Percentiles rank a stretch among this genome's conserved stretches.
Conservation (phyloP, 2,888 invertebrate genomes). For the Drosophila falleni region DNA sequence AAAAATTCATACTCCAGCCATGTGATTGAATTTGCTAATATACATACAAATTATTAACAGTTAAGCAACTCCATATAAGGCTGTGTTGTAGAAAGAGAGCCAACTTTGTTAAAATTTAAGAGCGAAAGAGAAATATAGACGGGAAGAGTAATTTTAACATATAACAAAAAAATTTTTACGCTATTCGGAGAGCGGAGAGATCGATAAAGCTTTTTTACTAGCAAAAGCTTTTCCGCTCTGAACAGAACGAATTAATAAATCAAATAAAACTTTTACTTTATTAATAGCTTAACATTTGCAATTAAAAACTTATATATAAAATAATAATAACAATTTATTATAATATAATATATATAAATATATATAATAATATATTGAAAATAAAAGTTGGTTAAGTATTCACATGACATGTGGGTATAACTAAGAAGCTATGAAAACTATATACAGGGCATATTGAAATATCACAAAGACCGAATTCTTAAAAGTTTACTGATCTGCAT, state of each 20-base stretch:
- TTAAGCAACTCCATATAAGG: constrained; percentile 7
- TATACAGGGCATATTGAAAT: neutral
- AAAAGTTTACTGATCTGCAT: constrained; percentile 68
- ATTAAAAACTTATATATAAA: neutral
- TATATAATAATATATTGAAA: no score
- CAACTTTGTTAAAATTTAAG: neutral
- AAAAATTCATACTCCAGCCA: neutral
- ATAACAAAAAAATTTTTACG: neutral
- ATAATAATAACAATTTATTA: neutral
- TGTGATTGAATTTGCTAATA: neutral
- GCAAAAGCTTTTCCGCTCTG: neutral
- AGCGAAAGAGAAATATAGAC: neutral
- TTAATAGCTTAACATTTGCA: no score
- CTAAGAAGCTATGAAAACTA: constrained; percentile 2
- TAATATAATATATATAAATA: neutral
- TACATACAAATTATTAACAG: neutral
- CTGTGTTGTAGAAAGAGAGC: neutral
- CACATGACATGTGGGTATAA: neutral
- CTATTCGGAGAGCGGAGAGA: neutral
- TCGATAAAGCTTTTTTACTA: constrained; percentile 2
- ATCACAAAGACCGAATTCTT: neutral
- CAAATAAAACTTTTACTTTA: no score
- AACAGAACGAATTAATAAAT: neutral
- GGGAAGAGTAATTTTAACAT: neutral
- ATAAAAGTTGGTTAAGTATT: neutral